phyloP scores from a whole-genome alignment of 2,888 invertebrate genomes.

The Cantharis flavilabris region DNA sequence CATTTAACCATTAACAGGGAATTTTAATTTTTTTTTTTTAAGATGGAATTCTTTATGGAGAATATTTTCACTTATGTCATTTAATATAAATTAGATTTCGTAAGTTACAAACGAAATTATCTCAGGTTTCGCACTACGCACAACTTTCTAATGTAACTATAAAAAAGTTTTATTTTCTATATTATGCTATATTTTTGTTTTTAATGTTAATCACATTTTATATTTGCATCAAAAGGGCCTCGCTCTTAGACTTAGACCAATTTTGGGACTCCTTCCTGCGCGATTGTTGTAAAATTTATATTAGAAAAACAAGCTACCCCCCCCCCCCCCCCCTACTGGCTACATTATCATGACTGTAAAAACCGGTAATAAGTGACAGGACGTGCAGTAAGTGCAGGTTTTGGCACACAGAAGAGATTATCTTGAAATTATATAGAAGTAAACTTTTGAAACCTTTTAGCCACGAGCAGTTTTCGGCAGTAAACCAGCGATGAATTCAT shows the following conservation, averaged over 20 bases:
- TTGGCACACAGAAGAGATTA: not conserved
- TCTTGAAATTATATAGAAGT: not conserved
- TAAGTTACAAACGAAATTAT: not conserved
- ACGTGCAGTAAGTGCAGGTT: not conserved
- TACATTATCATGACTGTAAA: not conserved
- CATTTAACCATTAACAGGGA: no score
- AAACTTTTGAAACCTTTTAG: not conserved
- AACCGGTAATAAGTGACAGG: not conserved
- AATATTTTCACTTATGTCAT: not conserved
- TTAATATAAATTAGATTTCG: not conserved
- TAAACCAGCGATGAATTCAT: not conserved
- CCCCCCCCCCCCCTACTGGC: no score
- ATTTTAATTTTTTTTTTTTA: not conserved
- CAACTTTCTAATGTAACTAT: not conserved
- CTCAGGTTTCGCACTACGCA: not conserved
- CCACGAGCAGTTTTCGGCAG: not conserved
- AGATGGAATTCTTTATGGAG: not conserved
- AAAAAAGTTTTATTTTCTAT: not conserved
- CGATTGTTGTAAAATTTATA: no score
- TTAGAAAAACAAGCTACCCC: no score
- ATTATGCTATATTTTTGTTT: not conserved
- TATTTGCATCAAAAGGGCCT: no score
- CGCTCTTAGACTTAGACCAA: not conserved
- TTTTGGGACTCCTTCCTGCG: not conserved
- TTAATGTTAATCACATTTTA: not conserved